Base-by-base conservation (phyloP, 2,797 vertebrate species). In the Liasis olivaceus region DNA sequence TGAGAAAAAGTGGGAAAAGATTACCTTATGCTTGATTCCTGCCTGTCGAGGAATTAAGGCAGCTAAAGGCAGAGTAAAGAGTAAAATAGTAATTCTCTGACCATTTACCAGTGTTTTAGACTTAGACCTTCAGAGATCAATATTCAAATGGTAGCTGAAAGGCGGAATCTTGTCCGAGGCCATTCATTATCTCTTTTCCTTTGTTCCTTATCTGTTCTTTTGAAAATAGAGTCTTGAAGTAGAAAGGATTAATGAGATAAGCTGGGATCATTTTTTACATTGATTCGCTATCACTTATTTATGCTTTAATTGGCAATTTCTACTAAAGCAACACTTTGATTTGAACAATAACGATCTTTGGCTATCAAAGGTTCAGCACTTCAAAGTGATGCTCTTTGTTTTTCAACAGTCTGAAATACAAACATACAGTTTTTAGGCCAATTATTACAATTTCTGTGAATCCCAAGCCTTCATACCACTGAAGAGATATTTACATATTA, bases 221-320 rank as follows among this genome's bases (percentile, higher is more conserved):
- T 60, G 56, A 66, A 69, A 59, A 86, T 58, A 72, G 63, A 92
- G 24, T 72, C 36, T 69, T 72, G 56, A 42, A 60, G 11, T 31
- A 86, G 84, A 69, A 90, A 87, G 88, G 81, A 59, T 86, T 90
- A 86, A 86, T 17, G 28, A 86, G 92, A 92, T 90, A 90, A 90
- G 31, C 15, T 31, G 15, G 24, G 8, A 77, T 89, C 72, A 85
- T 85, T 86, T 92, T 87, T 36, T 60, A 87, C 54, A 86, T 28
- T 11, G 72, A 90, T 77, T 22, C 85, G 28, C 22, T 64, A 42
- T 60, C 36, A 28, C 22, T 85, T 24, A 85, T 85, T 66, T 92
- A 66, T 85, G 22, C 17, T 64, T 36, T 51, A 92, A 92, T 85
- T 92, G 22, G 51, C 87, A 58, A 15, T 89, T 63, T 64, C 59